Evolutionary conservation across 2,888 invertebrate genomes (phyloP), one percentile per base, ranked within the genome.

Genomic region (Drosophila algonquin): DNA sequence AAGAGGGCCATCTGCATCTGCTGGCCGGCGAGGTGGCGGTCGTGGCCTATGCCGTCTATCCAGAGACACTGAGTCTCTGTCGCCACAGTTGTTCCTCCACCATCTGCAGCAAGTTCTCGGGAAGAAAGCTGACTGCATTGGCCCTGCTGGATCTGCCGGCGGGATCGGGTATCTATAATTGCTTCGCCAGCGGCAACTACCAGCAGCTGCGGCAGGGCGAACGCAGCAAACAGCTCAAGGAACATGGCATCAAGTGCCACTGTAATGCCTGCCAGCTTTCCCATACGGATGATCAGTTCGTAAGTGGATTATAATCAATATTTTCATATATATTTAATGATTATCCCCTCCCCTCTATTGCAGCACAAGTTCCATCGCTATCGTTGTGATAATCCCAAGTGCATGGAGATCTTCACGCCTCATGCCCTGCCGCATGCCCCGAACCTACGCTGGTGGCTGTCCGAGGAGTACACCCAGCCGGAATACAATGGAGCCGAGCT

Each of bases 281-380:
- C 45, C 70, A 81, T 69, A 65, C 80, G 51, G 86, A 86, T 69
- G 86, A 86, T 75, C 81, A 86, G 71, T 86, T 86, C 76, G 86
- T 86, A 86, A 86, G 86, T 50, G 40, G 4, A 12, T 9, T 14
- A 51, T 51, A 16, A 4, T 8, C 12, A 6, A 16, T 0, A 48
- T 2, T 1, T 16, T 0, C 9, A 10, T 16, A 12, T 10, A 14
- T 5, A 40, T 21, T 10, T 14, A 2, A 35, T 53, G 1, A 0
- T 24, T 30, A n/a, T 18, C 18, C 18, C 18, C 18, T 18, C 4
- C 5, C 4, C 32, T 16, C 48, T 32, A 4, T 55, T 78, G 50
- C 74, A 86, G 86, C 80, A 86, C 71, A 86, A 86, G 77, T 86
- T 86, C 76, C 86, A 86, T 86, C 86, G 86, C 76, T 86, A 86